These are phyloP conservation scores for Metallyticus violacea DNA, from an alignment of 2,888 invertebrate genomes.

Conservation along the genomic window DNA sequence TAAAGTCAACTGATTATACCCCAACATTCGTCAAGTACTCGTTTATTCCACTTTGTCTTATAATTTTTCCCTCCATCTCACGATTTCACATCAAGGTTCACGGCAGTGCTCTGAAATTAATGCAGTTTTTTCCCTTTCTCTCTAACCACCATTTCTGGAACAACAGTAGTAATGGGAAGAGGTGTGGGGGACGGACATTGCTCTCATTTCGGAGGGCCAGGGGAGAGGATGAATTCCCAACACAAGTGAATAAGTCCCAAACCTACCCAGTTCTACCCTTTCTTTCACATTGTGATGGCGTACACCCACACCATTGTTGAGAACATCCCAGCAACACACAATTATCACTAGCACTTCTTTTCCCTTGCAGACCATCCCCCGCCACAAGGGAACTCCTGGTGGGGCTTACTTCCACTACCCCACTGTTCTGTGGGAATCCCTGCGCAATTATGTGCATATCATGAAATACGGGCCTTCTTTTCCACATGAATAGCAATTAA, in stretches of 20 bases:
- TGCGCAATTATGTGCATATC: constrained; percentile 31
- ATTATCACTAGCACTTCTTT: constrained; percentile 5
- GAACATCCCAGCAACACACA: constrained; percentile 8
- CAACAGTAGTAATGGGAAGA: background rate
- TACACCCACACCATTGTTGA: background rate
- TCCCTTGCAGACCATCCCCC: background rate
- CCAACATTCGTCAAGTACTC: background rate
- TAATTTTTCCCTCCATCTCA: background rate
- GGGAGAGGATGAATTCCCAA: background rate
- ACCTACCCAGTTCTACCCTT: background rate
- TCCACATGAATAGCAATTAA: constrained; percentile 32
- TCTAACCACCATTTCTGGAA: background rate
- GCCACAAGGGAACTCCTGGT: constrained; percentile 5
- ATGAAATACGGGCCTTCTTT: constrained; percentile 31
- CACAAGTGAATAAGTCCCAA: background rate
- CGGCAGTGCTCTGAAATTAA: background rate
- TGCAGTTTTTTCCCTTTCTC: background rate
- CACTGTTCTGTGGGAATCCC: constrained; percentile 12
- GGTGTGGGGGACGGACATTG: background rate
- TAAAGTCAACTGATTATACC: background rate
- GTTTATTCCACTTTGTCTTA: background rate
- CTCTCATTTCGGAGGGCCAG: background rate
- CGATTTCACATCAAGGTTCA: background rate
- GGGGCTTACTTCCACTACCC: background rate
- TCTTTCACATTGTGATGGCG: background rate